Evolutionary conservation across 2,113 vertebrate genomes (phyloP), one percentile per base, ranked within the genome.

Genomic region (Amphiprion percula): DNA sequence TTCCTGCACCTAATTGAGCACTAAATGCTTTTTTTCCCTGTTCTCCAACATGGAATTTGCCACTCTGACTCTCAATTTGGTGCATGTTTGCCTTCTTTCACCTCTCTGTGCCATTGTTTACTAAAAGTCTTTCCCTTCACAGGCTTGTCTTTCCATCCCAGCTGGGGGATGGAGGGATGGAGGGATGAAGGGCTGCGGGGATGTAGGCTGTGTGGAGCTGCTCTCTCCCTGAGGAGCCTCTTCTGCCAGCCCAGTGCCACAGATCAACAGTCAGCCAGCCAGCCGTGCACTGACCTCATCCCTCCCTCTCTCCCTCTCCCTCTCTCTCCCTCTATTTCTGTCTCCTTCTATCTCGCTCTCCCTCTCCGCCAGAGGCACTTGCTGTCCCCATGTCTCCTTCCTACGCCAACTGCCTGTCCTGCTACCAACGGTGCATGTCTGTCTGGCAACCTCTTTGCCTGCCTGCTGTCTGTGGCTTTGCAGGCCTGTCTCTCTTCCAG

Each of bases 201-300:
- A 67, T 23, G 77, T 17, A 90, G 82, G 85, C 81, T 83, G 87
- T 77, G 76, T 77, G 75, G 83, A 80, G 85, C 83, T 63, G 70
- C 84, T 87, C 71, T 71, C 67, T 94, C 93, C 90, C 93, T 23
- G 21, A 90, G 88, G 92, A 91, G 78, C 77, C 82, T 91, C 87
- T 88, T 84, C 88, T 92, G 92, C 90, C 92, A 94, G 84, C 90
- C 84, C 87, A 79, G 87, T 89, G 92, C 91, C 91, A 92, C 91
- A 91, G 92, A 91, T 94, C 92, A 93, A 89, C 87, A 93, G 90
- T 89, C 92, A 93, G 91, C 87, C 90, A 93, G 91, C 88, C 90
- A 93, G 90, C 88, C 90, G 66, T 91, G 84, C 88, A 87, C 87
- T 94, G 90, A 91, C 91, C 90, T 88, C 89, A 90, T 86, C 88